Evolutionary conservation across 2,113 vertebrate species (phyloP).

Genomic region (Gallinago paraguaiae): DNA sequence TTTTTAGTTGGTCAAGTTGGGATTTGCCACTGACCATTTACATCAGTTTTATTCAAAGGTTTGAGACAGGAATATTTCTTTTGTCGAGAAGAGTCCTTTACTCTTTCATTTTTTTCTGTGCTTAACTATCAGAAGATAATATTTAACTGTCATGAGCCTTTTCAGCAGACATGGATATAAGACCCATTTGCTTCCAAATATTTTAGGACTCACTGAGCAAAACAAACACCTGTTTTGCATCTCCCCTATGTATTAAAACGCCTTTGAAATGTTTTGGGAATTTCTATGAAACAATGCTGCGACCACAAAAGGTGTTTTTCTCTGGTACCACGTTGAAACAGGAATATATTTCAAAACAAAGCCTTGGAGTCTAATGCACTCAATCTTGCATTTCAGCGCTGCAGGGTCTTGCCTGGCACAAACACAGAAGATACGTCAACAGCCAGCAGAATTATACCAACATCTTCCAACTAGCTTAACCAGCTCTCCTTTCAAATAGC

Average conservation of each 20-base stretch:
- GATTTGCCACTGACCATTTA: neutral
- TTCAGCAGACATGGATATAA: neutral
- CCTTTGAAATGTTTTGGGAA: neutral
- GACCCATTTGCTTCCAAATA: neutral
- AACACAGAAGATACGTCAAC: neutral
- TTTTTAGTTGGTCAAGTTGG: neutral
- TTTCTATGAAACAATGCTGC: neutral
- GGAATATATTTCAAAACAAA: neutral
- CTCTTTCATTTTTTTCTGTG: neutral
- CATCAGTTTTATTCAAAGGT: neutral
- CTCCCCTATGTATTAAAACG: neutral
- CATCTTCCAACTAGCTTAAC: neutral
- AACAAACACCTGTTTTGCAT: neutral
- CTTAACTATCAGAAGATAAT: neutral
- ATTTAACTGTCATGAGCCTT: neutral
- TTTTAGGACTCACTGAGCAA: neutral
- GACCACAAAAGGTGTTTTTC: neutral
- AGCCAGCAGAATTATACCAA: neutral
- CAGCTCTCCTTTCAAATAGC: neutral
- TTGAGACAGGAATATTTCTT: neutral
- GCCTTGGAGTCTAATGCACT: neutral
- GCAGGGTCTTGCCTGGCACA: neutral
- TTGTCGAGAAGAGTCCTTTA: neutral
- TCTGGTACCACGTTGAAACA: neutral
- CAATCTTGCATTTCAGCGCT: neutral